Percentiles rank a stretch among this genome's conserved stretches.
Evolutionary conservation across 2,888 invertebrate species (phyloP).

Genomic region (Eupithecia subfuscata): DNA sequence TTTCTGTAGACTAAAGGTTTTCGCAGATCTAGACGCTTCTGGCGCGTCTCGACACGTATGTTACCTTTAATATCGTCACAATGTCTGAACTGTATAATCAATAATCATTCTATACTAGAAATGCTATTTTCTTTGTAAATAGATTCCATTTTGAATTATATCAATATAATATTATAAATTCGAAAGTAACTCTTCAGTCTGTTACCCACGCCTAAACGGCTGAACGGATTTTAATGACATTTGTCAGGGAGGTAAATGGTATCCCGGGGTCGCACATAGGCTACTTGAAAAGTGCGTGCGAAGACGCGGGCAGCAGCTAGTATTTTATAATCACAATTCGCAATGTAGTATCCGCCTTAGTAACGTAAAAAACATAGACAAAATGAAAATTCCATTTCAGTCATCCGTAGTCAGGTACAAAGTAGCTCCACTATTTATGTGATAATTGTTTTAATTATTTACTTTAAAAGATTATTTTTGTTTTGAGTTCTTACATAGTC

Average conservation of each 20-base stretch:
- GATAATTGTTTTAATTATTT: slow-evolving; percentile 24
- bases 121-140: background rate
- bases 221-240: too few species aligned
- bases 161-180: too few species aligned
- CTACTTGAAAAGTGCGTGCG: too few species aligned
- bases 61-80: too few species aligned
- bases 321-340: background rate
- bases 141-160: background rate
- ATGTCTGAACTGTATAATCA: background rate
- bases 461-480: background rate
- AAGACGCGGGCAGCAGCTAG: too few species aligned
- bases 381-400: background rate
- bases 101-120: background rate
- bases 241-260: too few species aligned
- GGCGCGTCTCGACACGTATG: too few species aligned
- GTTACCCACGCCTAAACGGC: too few species aligned
- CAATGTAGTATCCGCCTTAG: slow-evolving; percentile 4
- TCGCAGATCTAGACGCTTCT: background rate
- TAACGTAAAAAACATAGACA: background rate
- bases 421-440: slow-evolving; percentile 31
- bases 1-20: background rate
- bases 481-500: slow-evolving; percentile 7
- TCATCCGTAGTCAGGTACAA: background rate
- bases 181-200: too few species aligned
- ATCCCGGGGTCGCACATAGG: too few species aligned